Conservation (phyloP, 35 echinoderm and acorn worm genomes). For the Holothuria glaberrima region DNA sequence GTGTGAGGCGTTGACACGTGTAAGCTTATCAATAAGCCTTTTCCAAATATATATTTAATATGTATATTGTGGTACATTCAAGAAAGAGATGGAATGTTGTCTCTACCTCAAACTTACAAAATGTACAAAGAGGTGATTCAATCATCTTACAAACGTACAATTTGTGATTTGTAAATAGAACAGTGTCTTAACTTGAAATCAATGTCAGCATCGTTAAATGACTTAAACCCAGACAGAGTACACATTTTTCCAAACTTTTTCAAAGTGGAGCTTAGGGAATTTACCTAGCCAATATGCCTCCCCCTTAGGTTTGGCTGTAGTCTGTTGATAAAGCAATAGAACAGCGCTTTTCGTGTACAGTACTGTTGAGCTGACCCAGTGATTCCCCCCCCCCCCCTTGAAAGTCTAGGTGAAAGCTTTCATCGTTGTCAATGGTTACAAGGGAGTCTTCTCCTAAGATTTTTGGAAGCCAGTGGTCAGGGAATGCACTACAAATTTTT, state of each 20-base stretch:
- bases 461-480: conserved; percentile 6
- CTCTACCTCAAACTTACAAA: neutral
- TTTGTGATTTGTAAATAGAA: conserved; percentile 2
- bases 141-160: neutral
- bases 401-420: conserved; percentile 4
- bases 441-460: neutral
- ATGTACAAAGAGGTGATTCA: conserved; percentile 6
- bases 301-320: no score
- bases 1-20: neutral
- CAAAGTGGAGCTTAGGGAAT: neutral
- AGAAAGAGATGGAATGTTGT: neutral
- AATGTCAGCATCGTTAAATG: neutral
- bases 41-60: neutral
- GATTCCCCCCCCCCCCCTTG: neutral
- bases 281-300: neutral
- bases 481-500: neutral
- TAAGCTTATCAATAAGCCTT: neutral
- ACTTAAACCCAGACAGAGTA: conserved; percentile 8
- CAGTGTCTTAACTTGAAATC: conserved; percentile 10
- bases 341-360: neutral
- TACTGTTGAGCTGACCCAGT: conserved; percentile 2
- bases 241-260: conserved; percentile 1
- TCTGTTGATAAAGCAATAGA: no score
- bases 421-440: conserved; percentile 4
- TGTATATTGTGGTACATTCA: no score